Conservation (phyloP, 2,888 invertebrate genomes). For the Encarsia formosa region DNA sequence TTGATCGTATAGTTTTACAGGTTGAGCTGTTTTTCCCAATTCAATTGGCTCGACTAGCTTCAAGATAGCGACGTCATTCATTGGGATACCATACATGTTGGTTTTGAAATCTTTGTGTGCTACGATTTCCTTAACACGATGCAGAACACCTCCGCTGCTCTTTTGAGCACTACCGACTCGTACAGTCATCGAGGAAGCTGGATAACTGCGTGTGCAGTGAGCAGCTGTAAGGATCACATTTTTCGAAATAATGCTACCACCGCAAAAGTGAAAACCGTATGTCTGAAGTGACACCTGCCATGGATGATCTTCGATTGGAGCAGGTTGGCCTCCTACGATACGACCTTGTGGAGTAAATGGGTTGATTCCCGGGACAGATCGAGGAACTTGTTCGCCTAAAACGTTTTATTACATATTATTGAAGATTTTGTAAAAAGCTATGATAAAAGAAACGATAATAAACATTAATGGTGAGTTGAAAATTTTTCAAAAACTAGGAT, state of each 20-base stretch:
- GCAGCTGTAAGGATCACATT: conserved; percentile 58
- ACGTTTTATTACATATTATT: too few relatives aligned
- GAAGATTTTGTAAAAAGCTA: too few relatives aligned
- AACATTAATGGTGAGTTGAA: too few relatives aligned
- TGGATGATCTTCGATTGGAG: conserved; percentile 52
- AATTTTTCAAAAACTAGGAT: too few relatives aligned
- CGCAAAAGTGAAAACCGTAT: conserved; percentile 54
- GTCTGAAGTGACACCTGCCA: conserved; percentile 53
- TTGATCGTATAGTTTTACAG: conserved; percentile 51
- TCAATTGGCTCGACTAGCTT: conserved; percentile 52
- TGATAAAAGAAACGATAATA: too few relatives aligned
- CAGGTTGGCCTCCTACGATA: conserved; percentile 54
- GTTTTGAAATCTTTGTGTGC: conserved; percentile 56
- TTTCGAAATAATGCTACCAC: conserved; percentile 55
- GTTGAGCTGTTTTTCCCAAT: conserved; percentile 51
- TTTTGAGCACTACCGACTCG: conserved; percentile 52
- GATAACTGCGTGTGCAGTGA: conserved; percentile 53
- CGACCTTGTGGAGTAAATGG: conserved; percentile 32
- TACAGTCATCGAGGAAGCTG: conserved; percentile 35
- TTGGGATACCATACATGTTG: conserved; percentile 35
- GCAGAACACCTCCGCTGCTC: conserved; percentile 52
- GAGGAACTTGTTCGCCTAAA: too few relatives aligned
- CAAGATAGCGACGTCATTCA: conserved; percentile 56
- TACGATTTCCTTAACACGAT: conserved; percentile 49
- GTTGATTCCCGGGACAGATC: background rate